phyloP scores from a whole-genome alignment of 2,888 invertebrate species.

The Ormyrus rosae region DNA sequence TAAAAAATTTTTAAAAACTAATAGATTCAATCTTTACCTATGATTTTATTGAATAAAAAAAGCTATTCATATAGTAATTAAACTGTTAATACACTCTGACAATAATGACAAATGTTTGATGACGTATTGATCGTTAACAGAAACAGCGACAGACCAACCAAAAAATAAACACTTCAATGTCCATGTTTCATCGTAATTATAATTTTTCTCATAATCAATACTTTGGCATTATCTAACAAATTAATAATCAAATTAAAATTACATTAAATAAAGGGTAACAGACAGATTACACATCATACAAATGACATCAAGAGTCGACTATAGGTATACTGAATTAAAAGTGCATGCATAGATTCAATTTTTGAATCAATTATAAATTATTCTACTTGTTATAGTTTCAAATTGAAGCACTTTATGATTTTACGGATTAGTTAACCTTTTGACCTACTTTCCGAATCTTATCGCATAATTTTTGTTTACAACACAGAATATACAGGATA shows the following conservation, averaged over 20 bases:
- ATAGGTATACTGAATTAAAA: conserved; percentile 1
- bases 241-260: conserved; percentile 14
- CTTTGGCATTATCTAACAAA: conserved; percentile 1
- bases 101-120: conserved; percentile 14
- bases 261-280: conserved; percentile 3
- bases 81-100: background rate
- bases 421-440: conserved; percentile 28
- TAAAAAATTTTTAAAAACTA: no score
- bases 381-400: background rate
- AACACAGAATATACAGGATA: no score
- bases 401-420: conserved; percentile 7
- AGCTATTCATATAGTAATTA: no score
- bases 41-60: background rate
- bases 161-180: conserved; percentile 1
- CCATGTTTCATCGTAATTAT: background rate
- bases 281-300: background rate
- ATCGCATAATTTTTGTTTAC: background rate
- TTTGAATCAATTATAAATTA: conserved; percentile 10
- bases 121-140: background rate
- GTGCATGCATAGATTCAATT: background rate
- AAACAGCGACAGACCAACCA: background rate
- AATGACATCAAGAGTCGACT: background rate
- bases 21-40: background rate
- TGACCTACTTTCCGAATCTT: conserved; percentile 3
- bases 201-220: conserved; percentile 1